Conservation (phyloP, 2,797 vertebrate species). For the Typhlichthys eigenmanni region DNA sequence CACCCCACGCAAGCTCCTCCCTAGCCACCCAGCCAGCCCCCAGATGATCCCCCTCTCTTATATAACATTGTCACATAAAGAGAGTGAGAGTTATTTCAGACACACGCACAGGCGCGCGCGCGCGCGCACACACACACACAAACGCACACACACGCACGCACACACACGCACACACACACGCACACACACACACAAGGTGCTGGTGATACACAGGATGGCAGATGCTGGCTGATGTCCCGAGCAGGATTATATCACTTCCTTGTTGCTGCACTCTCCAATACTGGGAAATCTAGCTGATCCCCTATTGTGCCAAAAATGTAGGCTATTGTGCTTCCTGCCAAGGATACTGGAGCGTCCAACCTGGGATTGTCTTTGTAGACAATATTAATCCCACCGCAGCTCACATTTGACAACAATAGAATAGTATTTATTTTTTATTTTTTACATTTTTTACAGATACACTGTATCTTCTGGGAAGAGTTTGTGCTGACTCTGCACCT, state of each 20-base stretch:
- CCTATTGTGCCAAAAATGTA: conserved; percentile 44
- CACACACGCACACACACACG: conserved; percentile 15
- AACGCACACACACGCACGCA: conserved; percentile 9
- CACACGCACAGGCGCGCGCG: conserved; percentile 37
- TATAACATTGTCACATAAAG: conserved; percentile 42
- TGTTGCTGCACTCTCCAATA: conserved; percentile 62
- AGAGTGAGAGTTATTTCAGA: conserved; percentile 15
- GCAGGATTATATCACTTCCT: conserved; percentile 73
- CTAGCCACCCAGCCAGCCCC: conserved; percentile 2
- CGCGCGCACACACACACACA: conserved; percentile 16
- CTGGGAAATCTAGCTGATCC: conserved; percentile 56
- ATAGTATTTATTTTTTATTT: conserved; percentile 18
- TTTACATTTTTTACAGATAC: not conserved
- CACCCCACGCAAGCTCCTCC: conserved; percentile 2
- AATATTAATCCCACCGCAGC: conserved; percentile 43
- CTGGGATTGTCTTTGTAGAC: conserved; percentile 2
- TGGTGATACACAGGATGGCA: conserved; percentile 50
- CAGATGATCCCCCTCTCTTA: conserved; percentile 52
- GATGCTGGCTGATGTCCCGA: conserved; percentile 62
- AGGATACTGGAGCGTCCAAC: conserved; percentile 39
- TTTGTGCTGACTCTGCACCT: conserved; percentile 29
- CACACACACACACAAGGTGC: conserved; percentile 35
- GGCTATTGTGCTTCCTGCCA: conserved; percentile 47
- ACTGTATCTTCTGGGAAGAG: conserved; percentile 13
- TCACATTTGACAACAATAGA: conserved; percentile 44